Base-by-base conservation (phyloP, 2,797 vertebrate genomes). In the Poecile montanus region DNA sequence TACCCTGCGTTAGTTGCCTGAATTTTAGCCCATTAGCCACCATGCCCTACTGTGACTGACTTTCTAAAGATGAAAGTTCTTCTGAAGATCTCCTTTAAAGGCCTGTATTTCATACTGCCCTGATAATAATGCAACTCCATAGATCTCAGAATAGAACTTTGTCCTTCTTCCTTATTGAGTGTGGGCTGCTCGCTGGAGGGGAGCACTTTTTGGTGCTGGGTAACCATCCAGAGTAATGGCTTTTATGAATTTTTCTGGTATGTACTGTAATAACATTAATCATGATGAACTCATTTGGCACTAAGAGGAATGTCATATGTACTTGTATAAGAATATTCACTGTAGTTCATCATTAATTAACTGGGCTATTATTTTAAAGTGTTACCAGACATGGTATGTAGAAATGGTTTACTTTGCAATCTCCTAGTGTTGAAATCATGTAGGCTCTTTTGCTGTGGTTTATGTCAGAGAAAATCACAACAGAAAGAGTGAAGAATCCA, bases 351-450 rank as follows among this genome's bases (percentile, higher is more conserved):
- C 97, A 97, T 98, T 98, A 98, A 98, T 98, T 98, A 98, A 97
- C 97, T 93, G 96, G 93, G 95, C 96, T 97, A 98, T 98, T 98
- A 98, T 97, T 97, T 96, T 98, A 98, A 98, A 98, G 98, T 98
- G 97, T 98, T 98, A 97, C 98, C 98, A 98, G 98, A 98, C 98
- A 97, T 98, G 98, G 98, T 98, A 98, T 98, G 98, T 97, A 97
- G 97, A 97, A 98, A 98, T 97, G 97, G 97, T 98, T 98, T 98
- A 98, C 95, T 97, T 98, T 98, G 97, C 97, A 95, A 97, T 97
- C 96, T 97, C 95, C 95, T 96, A 97, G 97, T 97, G 97, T 96
- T 98, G 97, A 98, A 97, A 98, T 97, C 94, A 95, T 96, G 97
- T 97, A 95, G 90, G 90, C 89, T 95, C 51, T 96, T 97, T 96